Conservation (phyloP, 2,797 vertebrate genomes). For the Cuniculus paca region DNA sequence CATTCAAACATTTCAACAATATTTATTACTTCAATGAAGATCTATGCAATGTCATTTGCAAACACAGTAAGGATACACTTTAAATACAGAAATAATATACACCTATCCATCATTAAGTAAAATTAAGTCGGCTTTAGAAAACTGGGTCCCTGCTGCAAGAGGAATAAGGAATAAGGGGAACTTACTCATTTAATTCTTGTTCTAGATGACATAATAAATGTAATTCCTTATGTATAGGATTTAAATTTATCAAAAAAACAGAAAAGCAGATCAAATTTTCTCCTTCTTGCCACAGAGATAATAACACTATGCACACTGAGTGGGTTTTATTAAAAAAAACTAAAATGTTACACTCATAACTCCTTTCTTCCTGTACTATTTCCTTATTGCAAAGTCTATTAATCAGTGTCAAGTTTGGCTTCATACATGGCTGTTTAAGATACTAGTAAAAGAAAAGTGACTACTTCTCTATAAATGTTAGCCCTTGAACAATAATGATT, state of each 20-base stretch:
- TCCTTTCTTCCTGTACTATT: neutral
- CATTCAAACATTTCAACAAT: neutral
- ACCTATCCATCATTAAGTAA: neutral
- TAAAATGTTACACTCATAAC: neutral
- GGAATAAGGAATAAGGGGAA: neutral
- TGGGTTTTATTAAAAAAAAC: neutral
- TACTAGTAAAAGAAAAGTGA: neutral
- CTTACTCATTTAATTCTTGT: neutral
- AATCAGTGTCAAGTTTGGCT: neutral
- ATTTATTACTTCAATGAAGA: neutral
- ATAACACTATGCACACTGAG: neutral
- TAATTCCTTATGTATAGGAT: neutral
- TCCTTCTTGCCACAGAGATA: neutral
- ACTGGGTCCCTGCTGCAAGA: neutral
- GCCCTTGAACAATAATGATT: neutral
- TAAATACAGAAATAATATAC: neutral
- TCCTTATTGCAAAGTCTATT: neutral
- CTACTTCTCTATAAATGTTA: neutral
- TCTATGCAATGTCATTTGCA: neutral
- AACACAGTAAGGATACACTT: neutral
- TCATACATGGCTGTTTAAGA: neutral
- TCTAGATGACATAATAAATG: neutral
- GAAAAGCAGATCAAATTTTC: neutral
- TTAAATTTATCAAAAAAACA: slow-evolving; percentile 2
- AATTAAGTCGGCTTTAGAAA: neutral